Evolutionary conservation across 2,888 invertebrate species (phyloP).

Genomic region (Crossocerus cetratus): DNA sequence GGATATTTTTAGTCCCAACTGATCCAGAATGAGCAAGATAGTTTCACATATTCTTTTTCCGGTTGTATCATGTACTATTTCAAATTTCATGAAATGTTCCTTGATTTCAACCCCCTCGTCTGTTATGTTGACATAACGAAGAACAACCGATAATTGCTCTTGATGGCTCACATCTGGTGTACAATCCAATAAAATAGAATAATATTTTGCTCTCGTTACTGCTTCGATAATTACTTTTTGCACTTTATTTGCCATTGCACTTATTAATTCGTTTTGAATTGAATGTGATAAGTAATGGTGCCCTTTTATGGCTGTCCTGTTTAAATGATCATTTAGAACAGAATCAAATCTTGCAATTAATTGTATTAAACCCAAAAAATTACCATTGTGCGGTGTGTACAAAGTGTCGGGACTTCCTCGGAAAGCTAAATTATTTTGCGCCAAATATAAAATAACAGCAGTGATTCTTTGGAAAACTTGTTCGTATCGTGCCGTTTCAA

Average conservation of each 20-base stretch:
- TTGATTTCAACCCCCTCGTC: conserved; percentile 24
- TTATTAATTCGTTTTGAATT: conserved; percentile 35
- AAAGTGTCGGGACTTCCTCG: conserved; percentile 19
- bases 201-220: conserved; percentile 33
- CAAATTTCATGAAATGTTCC: conserved; percentile 31
- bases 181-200: conserved; percentile 37
- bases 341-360: conserved; percentile 32
- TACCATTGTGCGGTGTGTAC: conserved; percentile 28
- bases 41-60: conserved; percentile 28
- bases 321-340: conserved; percentile 28
- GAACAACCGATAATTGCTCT: conserved; percentile 32
- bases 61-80: conserved; percentile 29
- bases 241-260: conserved; percentile 32
- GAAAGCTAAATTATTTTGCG: conserved; percentile 26
- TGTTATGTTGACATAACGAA: conserved; percentile 29
- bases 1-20: conserved; percentile 27
- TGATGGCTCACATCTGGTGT: conserved; percentile 37
- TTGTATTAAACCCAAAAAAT: conserved; percentile 31
- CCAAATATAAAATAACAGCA: conserved; percentile 26
- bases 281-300: conserved; percentile 32
- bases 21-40: conserved; percentile 26
- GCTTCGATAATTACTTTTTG: conserved; percentile 32
- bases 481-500: conserved; percentile 21
- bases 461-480: conserved; percentile 29
- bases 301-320: conserved; percentile 27